Base-by-base conservation (phyloP, 2,888 invertebrate species). In the Plutella xylostella region DNA sequence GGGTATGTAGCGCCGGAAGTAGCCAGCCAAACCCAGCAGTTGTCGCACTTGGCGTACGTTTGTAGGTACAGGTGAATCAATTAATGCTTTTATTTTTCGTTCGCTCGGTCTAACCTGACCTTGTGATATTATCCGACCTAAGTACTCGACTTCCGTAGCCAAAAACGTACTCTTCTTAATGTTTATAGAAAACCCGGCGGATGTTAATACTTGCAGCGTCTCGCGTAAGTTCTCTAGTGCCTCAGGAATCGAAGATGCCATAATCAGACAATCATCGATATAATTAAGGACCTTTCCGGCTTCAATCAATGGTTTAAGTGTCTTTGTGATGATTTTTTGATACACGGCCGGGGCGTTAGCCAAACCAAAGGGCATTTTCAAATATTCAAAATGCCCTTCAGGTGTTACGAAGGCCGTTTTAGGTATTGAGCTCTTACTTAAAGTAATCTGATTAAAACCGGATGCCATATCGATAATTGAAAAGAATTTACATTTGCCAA, bases 371-470 rank as follows among this genome's bases (percentile, higher is more conserved):
- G 51, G 52, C 28, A 45, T 47, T 44, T 45, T 51, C 2, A 43
- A 11, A 35, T 59, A 61, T 11, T 63, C 54, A 35, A 48, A 64
- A 20, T 58, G 58, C 1, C 60, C 57, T 12, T 52, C 53, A 1
- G 56, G 59, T 0, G 51, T 45, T 65, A 65, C 1, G 60, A 54
- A 0, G 60, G 65, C 34, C 54, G 58, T 40, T 58, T 53, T 25
- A 46, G 44, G 19, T 12, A 37, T 56, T 54, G 9, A 46, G 42
- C 21, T 49, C 46, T 14, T 11, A 6, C 51, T 47, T 3, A 63
- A 42, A 6, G 46, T 39, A 2, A 63, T 57, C 43, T 61, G 60
- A 30, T 60, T 60, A 49, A 58, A 60, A 1, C 57, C 56, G 42
- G 57, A 55, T 22, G 48, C 49, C 4, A 61, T 33, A 39, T 55